phyloP scores from a whole-genome alignment of 2,888 invertebrate species.

The Torymus aiolomorphi region DNA sequence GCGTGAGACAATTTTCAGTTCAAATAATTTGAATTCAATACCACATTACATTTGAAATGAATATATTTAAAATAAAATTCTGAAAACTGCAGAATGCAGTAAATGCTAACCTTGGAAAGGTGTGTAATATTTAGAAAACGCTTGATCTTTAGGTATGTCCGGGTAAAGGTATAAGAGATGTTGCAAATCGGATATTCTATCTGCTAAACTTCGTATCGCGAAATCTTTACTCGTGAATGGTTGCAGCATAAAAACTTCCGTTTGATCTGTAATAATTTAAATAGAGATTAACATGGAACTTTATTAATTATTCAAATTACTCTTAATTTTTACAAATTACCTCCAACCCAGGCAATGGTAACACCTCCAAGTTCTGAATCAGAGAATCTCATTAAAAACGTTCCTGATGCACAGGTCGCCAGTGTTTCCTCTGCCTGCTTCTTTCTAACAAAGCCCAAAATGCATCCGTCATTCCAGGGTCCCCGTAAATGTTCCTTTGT shows the following conservation, averaged over 20 bases:
- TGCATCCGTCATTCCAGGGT: slow-evolving; percentile 93
- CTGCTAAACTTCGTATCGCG: slow-evolving; percentile 91
- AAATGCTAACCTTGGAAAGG: slow-evolving; percentile 81
- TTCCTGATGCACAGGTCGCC: slow-evolving; percentile 86
- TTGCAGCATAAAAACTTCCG: slow-evolving; percentile 90
- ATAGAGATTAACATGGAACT: background rate
- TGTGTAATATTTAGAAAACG: slow-evolving; percentile 94
- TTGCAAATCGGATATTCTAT: slow-evolving; percentile 91
- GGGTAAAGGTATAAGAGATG: slow-evolving; percentile 91
- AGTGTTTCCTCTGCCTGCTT: slow-evolving; percentile 94
- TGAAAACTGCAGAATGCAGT: background rate
- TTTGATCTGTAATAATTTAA: slow-evolving; percentile 75
- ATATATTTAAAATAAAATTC: too few species aligned
- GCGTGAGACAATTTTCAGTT: too few species aligned
- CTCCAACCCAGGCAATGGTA: slow-evolving; percentile 94
- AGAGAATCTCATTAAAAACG: slow-evolving; percentile 95
- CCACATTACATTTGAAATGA: background rate
- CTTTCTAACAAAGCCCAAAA: slow-evolving; percentile 96
- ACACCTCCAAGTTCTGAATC: slow-evolving; percentile 98
- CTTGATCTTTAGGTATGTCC: slow-evolving; percentile 89
- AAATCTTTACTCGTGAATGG: slow-evolving; percentile 97
- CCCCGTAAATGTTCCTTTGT: slow-evolving; percentile 94
- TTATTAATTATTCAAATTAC: too few species aligned
- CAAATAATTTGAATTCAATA: too few species aligned
- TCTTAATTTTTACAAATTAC: slow-evolving; percentile 72